A percentile compares a stretch with the other conserved stretches of the same genome.
Evolutionary conservation across 2,888 invertebrate genomes (phyloP).

Genomic region (Kryphioiulus occultus): DNA sequence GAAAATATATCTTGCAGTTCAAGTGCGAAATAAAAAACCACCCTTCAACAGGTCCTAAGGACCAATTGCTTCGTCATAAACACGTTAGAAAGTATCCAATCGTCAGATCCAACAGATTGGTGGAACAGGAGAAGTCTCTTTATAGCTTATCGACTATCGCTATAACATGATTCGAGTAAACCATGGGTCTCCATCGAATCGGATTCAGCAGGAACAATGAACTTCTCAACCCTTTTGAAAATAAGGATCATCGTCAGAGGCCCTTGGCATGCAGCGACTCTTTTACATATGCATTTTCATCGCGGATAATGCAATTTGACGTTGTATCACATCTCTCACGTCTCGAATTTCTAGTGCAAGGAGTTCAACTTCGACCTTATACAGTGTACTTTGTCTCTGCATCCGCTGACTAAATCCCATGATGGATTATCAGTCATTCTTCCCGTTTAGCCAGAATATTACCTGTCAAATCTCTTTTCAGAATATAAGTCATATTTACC

Average conservation of each 20-base stretch:
- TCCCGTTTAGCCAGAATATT: not conserved
- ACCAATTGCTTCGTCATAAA: too few relatives aligned
- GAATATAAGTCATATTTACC: not conserved
- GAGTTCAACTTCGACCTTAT: not conserved
- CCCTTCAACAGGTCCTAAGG: too few relatives aligned
- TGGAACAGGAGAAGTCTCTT: too few relatives aligned
- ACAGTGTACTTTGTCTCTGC: too few relatives aligned
- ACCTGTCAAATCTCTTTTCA: slow-evolving; percentile 8
- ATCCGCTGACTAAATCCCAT: not conserved
- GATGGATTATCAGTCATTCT: not conserved
- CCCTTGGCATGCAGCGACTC: not conserved
- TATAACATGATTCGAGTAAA: too few relatives aligned
- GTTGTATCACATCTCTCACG: not conserved
- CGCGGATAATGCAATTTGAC: not conserved
- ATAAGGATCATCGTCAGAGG: not conserved
- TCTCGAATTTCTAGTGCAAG: not conserved
- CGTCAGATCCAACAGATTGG: too few relatives aligned
- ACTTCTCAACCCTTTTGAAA: not conserved
- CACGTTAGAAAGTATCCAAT: too few relatives aligned
- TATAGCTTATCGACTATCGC: too few relatives aligned
- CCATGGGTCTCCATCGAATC: not conserved
- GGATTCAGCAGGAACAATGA: not conserved
- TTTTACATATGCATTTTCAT: not conserved
- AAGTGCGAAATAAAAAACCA: too few relatives aligned
- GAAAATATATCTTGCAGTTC: too few relatives aligned